A percentile compares a stretch with the other conserved stretches of the same genome.
Conservation (phyloP, 2,797 vertebrate genomes). For the Argentina silus region DNA sequence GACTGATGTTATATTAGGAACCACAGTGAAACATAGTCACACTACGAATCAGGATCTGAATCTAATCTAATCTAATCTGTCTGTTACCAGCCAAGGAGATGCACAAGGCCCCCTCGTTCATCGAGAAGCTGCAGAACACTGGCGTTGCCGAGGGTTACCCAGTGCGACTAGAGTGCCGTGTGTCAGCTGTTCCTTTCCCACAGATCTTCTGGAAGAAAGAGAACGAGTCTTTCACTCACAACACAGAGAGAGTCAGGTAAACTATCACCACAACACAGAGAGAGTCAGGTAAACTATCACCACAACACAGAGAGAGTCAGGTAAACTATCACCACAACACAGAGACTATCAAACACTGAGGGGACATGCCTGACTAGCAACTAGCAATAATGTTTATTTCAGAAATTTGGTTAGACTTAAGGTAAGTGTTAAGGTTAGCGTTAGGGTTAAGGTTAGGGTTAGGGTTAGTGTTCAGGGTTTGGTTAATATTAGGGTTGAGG, state of each 20-base stretch:
- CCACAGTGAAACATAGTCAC: not conserved
- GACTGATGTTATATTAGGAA: not conserved
- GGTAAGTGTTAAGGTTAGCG: too few species aligned
- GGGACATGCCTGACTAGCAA: too few species aligned
- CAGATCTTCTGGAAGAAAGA: conserved; percentile 99
- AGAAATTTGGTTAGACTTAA: too few species aligned
- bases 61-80: not conserved
- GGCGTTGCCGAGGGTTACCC: conserved; percentile 94
- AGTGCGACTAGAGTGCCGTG: conserved; percentile 92
- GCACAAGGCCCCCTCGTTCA: conserved; percentile 90
- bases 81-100: conserved; percentile 89
- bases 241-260: conserved; percentile 97
- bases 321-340: too few species aligned
- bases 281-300: too few species aligned
- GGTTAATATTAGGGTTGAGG: too few species aligned
- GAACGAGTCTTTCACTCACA: conserved; percentile 96
- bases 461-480: too few species aligned
- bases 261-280: not conserved
- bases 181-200: conserved; percentile 87
- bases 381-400: too few species aligned
- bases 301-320: too few species aligned
- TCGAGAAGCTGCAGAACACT: conserved; percentile 98
- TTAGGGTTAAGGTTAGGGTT: too few species aligned
- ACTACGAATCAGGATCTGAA: not conserved
- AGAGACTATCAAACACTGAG: too few species aligned